These are phyloP conservation scores for Anas platyrhynchos DNA, from an alignment of 2,113 vertebrate species.

Conservation along the genomic window DNA sequence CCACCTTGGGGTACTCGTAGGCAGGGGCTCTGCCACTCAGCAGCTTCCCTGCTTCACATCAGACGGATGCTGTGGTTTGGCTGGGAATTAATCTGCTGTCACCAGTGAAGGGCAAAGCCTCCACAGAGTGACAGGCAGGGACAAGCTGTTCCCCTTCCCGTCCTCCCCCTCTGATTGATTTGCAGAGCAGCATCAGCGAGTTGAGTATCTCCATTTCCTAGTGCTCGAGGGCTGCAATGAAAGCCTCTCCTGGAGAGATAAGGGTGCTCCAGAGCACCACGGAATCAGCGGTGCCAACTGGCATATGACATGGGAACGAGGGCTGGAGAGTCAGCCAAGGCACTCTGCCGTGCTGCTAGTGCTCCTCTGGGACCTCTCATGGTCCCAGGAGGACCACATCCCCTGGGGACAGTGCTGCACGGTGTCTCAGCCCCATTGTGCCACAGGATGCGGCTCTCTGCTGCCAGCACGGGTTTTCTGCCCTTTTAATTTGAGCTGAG, in stretches of 20 bases:
- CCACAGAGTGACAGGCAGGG: not conserved
- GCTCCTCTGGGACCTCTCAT: not conserved
- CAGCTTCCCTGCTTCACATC: not conserved
- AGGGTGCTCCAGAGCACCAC: slow-evolving; percentile 36
- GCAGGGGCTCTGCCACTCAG: not conserved
- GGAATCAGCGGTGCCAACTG: not conserved
- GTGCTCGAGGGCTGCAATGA: not conserved
- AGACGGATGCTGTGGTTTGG: accelerated
- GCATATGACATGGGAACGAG: not conserved
- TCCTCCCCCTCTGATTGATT: not conserved
- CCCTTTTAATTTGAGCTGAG: not conserved
- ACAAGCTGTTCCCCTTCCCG: not conserved
- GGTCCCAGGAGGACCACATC: not conserved
- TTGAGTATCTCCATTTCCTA: slow-evolving; percentile 3
- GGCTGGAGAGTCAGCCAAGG: not conserved
- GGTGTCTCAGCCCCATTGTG: accelerated
- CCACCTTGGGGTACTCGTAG: not conserved
- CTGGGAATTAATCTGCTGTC: not conserved
- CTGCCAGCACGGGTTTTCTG: accelerated
- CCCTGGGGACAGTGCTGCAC: not conserved
- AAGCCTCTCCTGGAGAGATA: slow-evolving; percentile 13
- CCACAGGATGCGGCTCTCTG: not conserved
- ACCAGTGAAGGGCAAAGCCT: not conserved
- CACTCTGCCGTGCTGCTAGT: accelerated
- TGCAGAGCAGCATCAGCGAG: not conserved